Evolutionary conservation across 2,113 vertebrate species (phyloP).

Genomic region (Grantiella picta): DNA sequence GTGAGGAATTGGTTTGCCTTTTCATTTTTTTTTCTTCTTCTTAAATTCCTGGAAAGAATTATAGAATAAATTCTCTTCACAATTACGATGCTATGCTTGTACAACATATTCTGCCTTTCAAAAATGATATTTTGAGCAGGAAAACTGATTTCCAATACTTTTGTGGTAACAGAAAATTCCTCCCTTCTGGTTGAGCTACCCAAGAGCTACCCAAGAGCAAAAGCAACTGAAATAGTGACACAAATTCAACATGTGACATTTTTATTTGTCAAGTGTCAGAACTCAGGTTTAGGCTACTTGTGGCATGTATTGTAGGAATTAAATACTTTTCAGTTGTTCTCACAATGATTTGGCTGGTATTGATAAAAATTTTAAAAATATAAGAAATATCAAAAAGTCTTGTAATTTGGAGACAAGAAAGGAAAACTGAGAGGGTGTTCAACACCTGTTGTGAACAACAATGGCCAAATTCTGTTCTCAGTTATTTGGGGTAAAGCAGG

Average conservation of each 20-base stretch:
- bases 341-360: neutral
- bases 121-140: neutral
- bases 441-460: neutral
- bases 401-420: neutral
- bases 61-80: neutral
- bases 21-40: too few species aligned
- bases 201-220: neutral
- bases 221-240: neutral
- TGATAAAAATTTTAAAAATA: neutral
- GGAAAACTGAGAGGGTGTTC: neutral
- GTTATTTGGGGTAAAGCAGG: neutral
- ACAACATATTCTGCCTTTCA: rapidly evolving
- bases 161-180: neutral
- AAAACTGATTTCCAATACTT: neutral
- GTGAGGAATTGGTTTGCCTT: slow-evolving; percentile 27
- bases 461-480: neutral
- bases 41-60: neutral
- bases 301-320: neutral
- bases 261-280: neutral
- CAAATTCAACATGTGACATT: rapidly evolving
- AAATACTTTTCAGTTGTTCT: neutral
- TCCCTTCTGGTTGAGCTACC: neutral
- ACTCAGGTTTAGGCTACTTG: neutral
- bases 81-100: neutral
- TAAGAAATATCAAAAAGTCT: neutral